Base-by-base conservation (phyloP, 2,888 invertebrate species). In the Panorpa germanica region DNA sequence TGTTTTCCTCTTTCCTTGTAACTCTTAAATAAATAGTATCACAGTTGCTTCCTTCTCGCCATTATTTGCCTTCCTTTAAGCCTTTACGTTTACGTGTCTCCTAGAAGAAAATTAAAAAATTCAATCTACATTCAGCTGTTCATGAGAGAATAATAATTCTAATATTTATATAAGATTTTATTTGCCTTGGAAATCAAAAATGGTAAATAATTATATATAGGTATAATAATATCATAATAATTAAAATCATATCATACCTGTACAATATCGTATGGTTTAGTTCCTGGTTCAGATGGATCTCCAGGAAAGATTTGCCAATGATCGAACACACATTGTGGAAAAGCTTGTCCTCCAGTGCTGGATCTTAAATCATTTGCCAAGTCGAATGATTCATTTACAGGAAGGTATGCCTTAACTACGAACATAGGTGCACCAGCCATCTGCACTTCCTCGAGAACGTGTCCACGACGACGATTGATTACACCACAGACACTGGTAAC, bases 291-390 rank as follows among this genome's bases (percentile, higher is more conserved):
- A 52, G 72, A 59, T 40, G 95, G 93, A 57, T 98, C 91, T 43
- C 96, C 96, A 37, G 90, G 88, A 52, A 98, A 67, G 37, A 93
- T 62, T 61, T 96, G 90, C 98, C 98, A 99, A 59, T 99, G 98
- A 59, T 99, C 96, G 59, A 99, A 99, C 52, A 98, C 96, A 60
- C 95, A 96, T 64, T 98, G 98, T 50, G 98, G 98, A 83, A 99
- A 96, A 44, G 98, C 98, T 61, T 99, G 95, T 23, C 98, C 98
- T 41, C 95, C 95, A 36, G 98, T 99, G 62, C 91, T 85, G 50
- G 80, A 80, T 45, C 65, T 64, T 45, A 99, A 67, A 63, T 98
- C 95, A 45, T 93, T 93, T 33, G 96, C 96, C 69, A 98, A 98
- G 53, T 95, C 98, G 61, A 99, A 99, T 36, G 98, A 98, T 61